A percentile compares a stretch with the other conserved stretches of the same genome.
Conservation (phyloP, 64 coral and sea anemone genomes). For the Catalaphyllia jardinei region DNA sequence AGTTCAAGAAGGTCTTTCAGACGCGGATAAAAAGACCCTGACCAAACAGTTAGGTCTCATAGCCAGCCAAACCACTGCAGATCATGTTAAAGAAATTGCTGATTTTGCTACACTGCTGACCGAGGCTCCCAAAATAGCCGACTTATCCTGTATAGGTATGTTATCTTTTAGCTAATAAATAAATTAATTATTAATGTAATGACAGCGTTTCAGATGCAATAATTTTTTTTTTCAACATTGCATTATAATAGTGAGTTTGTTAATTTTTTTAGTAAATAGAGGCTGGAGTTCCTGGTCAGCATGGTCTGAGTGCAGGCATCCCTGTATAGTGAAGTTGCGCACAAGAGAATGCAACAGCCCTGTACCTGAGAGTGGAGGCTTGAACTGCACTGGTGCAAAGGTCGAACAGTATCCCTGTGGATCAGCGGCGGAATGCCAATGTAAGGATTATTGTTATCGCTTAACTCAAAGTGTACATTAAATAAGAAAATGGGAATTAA, state of each 20-base stretch:
- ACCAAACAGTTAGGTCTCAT: constrained; percentile 27
- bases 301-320: constrained; percentile 31
- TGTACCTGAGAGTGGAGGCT: constrained; percentile 3
- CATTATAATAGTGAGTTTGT: background rate
- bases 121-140: constrained; percentile 19
- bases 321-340: constrained; percentile 35
- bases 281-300: constrained; percentile 20
- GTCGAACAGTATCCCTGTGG: constrained; percentile 41
- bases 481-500: too few species aligned
- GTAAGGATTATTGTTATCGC: background rate
- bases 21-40: constrained; percentile 3
- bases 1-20: constrained; percentile 36
- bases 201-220: background rate
- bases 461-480: background rate
- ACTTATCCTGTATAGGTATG: constrained; percentile 57
- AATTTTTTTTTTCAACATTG: background rate
- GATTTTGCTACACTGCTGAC: constrained; percentile 20
- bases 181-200: background rate
- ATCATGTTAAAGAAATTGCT: constrained; percentile 45
- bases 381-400: constrained; percentile 32
- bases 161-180: too few species aligned
- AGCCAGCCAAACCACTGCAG: constrained; percentile 26
- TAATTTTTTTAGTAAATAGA: constrained; percentile 5
- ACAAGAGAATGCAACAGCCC: constrained; percentile 45
- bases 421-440: constrained; percentile 25